These are phyloP conservation scores for Microctonus hyperodae DNA, from an alignment of 2,888 invertebrate genomes.

Conservation along the genomic window DNA sequence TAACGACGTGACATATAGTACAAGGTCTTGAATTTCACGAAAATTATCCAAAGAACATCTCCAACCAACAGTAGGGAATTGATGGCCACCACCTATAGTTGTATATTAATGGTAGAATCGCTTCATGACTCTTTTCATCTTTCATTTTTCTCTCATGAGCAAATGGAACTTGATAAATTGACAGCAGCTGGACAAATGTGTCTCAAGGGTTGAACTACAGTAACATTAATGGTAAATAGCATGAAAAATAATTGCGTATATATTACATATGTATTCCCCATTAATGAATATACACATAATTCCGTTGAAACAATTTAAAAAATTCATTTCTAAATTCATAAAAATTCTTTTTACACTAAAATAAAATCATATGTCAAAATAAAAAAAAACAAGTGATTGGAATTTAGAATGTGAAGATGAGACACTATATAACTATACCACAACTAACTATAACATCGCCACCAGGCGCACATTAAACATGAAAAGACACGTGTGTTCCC, in stretches of 20 bases:
- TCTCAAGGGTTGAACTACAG: slow-evolving; percentile 31
- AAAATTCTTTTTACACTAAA: too few relatives aligned
- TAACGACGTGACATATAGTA: neutral
- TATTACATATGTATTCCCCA: too few relatives aligned
- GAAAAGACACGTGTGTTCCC: slow-evolving; percentile 42
- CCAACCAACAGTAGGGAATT: neutral
- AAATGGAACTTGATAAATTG: slow-evolving; percentile 42
- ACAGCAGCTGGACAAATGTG: slow-evolving; percentile 43
- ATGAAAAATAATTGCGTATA: neutral
- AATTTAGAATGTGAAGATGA: neutral
- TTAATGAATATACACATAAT: too few relatives aligned
- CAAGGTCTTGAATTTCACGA: neutral
- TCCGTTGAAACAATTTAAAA: too few relatives aligned
- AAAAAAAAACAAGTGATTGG: neutral
- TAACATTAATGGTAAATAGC: neutral
- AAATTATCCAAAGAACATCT: neutral
- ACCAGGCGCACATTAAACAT: slow-evolving; percentile 16
- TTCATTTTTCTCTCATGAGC: neutral
- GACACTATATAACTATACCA: neutral
- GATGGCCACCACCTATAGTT: neutral
- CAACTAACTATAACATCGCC: slow-evolving; percentile 6
- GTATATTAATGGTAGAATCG: neutral
- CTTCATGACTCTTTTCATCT: neutral
- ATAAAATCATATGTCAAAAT: too few relatives aligned
- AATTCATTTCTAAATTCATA: too few relatives aligned